Conservation (phyloP, 2,888 invertebrate genomes). For the Trichopoda pennipes region DNA sequence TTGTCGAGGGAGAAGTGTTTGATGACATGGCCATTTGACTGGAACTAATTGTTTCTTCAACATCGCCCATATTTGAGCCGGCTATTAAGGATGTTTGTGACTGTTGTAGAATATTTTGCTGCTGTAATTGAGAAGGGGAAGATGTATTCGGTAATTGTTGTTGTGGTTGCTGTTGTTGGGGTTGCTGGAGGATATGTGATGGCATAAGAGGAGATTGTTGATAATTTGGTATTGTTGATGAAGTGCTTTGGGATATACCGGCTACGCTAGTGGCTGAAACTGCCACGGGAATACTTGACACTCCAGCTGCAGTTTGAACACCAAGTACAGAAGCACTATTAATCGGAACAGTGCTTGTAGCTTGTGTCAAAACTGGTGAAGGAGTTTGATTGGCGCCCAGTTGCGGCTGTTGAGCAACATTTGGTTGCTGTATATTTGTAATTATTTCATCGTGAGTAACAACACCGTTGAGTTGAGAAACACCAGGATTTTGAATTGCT, state of each 20-base stretch:
- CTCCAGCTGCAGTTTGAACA: constrained; percentile 68
- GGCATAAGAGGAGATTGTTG: constrained; percentile 75
- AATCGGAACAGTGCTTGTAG: constrained; percentile 78
- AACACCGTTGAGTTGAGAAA: constrained; percentile 78
- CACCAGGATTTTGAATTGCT: constrained; percentile 68
- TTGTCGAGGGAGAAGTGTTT: constrained; percentile 16
- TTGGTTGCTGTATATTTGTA: constrained; percentile 69
- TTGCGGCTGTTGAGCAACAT: constrained; percentile 70
- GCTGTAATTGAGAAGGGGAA: constrained; percentile 68
- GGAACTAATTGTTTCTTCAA: constrained; percentile 60
- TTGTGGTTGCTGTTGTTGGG: constrained; percentile 61
- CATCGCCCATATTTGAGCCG: constrained; percentile 46
- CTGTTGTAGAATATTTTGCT: constrained; percentile 49
- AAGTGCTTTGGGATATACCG: constrained; percentile 68
- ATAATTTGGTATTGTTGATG: constrained; percentile 70
- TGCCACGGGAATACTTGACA: constrained; percentile 69
- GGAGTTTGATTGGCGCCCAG: constrained; percentile 78
- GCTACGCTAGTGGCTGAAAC: constrained; percentile 49
- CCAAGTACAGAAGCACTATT: constrained; percentile 70
- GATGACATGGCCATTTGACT: constrained; percentile 41
- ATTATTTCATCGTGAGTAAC: constrained; percentile 80
- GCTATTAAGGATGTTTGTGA: constrained; percentile 56
- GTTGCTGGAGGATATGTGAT: constrained; percentile 69
- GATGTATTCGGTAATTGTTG: constrained; percentile 37
- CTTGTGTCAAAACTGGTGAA: constrained; percentile 79